phyloP scores from a whole-genome alignment of 2,888 invertebrate genomes.

The Andrena dorsata region DNA sequence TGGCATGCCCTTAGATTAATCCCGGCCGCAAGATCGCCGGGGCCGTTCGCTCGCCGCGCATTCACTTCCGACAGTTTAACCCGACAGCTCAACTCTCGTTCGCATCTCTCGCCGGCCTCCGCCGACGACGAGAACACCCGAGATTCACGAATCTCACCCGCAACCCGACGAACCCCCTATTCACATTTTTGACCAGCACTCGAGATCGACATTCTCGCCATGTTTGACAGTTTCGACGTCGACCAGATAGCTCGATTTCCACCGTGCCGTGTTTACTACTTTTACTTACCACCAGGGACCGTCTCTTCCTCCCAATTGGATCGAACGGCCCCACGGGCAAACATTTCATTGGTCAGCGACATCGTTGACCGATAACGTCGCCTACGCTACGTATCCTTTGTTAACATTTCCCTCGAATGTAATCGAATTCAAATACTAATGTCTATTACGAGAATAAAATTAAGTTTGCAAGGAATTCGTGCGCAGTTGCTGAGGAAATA shows the following conservation, averaged over 20 bases:
- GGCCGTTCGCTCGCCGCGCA: conserved; percentile 62
- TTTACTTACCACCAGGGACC: conserved; percentile 57
- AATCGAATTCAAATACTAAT: background rate
- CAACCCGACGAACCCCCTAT: conserved; percentile 59
- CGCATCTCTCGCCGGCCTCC: conserved; percentile 59
- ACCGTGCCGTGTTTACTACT: conserved; percentile 60
- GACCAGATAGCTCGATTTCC: conserved; percentile 77
- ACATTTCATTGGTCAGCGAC: conserved; percentile 40
- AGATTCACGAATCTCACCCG: conserved; percentile 56
- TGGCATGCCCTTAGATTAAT: conserved; percentile 81
- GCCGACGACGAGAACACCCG: conserved; percentile 60
- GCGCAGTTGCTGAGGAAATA: background rate
- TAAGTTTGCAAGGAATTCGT: background rate
- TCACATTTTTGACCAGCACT: conserved; percentile 74
- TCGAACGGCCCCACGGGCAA: conserved; percentile 19
- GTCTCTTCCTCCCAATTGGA: conserved; percentile 38
- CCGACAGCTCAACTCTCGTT: conserved; percentile 48
- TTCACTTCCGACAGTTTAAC: conserved; percentile 46
- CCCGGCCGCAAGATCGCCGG: conserved; percentile 60
- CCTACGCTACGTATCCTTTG: background rate
- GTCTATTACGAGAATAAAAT: background rate
- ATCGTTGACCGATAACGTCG: conserved; percentile 27
- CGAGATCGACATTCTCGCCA: conserved; percentile 83
- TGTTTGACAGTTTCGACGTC: conserved; percentile 87
- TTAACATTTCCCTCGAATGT: conserved; percentile 7